Evolutionary conservation across 2,888 invertebrate species (phyloP).

Genomic region (Drosophila meridionalis): DNA sequence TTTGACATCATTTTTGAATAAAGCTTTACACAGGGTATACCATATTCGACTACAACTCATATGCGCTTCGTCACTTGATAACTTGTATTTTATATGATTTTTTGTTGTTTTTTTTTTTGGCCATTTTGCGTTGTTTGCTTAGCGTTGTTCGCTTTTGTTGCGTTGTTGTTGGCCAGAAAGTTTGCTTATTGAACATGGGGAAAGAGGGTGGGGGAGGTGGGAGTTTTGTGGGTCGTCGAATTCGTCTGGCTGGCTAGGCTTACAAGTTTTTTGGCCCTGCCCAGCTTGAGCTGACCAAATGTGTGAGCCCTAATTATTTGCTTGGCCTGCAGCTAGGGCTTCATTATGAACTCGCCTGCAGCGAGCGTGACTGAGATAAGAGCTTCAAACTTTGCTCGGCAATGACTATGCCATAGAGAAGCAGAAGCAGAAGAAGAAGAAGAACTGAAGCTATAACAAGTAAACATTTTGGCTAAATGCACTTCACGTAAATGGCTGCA

Average conservation of each 20-base stretch:
- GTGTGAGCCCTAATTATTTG: slow-evolving; percentile 58
- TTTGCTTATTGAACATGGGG: slow-evolving; percentile 42
- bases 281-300: slow-evolving; percentile 47
- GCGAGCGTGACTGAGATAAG: slow-evolving; percentile 74
- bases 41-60: not conserved
- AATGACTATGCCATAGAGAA: slow-evolving; percentile 14
- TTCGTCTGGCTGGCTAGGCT: slow-evolving; percentile 9
- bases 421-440: not conserved
- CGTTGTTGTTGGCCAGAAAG: slow-evolving; percentile 16
- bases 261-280: slow-evolving; percentile 6
- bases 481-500: slow-evolving; percentile 41
- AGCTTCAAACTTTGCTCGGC: slow-evolving; percentile 51
- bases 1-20: not conserved
- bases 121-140: slow-evolving; percentile 10
- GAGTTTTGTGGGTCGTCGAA: not conserved
- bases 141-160: slow-evolving; percentile 1
- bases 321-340: slow-evolving; percentile 39
- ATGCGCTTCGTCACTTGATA: not conserved
- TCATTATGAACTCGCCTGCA: slow-evolving; percentile 56
- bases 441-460: slow-evolving; percentile 18
- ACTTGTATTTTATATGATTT: not conserved
- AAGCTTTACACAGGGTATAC: not conserved
- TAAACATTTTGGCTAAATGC: slow-evolving; percentile 48
- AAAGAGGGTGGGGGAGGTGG: not conserved
- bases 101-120: not conserved